A percentile compares a stretch with the other conserved stretches of the same genome.
These are phyloP conservation scores for Diloba caeruleocephala DNA, from an alignment of 2,888 invertebrate genomes.

Conservation along the genomic window DNA sequence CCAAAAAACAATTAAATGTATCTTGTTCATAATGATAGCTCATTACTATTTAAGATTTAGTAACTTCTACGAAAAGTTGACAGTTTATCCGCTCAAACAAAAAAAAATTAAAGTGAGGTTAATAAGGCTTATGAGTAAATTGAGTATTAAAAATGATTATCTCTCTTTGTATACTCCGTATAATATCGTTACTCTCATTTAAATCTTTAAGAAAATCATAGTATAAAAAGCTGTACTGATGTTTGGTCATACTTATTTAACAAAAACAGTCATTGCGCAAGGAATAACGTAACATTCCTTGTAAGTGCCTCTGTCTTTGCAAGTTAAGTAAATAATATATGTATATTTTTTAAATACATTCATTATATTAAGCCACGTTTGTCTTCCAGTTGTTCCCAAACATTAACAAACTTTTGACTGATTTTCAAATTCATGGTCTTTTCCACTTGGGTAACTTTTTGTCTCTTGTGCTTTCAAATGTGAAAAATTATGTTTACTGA, in stretches of 20 bases:
- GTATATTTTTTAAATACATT: constrained; percentile 40
- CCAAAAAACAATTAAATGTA: too few species aligned
- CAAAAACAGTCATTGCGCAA: too few species aligned
- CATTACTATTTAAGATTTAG: too few species aligned
- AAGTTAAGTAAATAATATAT: constrained; percentile 12
- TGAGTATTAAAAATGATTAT: too few species aligned
- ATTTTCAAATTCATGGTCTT: constrained; percentile 41
- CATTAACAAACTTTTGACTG: constrained; percentile 21
- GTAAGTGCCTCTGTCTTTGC: constrained; percentile 13
- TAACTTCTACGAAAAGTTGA: too few species aligned
- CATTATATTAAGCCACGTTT: constrained; percentile 26
- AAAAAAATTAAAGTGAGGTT: too few species aligned
- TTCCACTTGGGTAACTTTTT: constrained; percentile 20
- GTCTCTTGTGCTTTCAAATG: constrained; percentile 22
- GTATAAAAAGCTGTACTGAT: neutral
- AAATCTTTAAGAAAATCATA: too few species aligned
- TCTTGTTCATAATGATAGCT: too few species aligned
- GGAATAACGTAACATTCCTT: constrained; percentile 9
- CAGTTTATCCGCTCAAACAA: too few species aligned
- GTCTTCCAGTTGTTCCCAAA: constrained; percentile 17
- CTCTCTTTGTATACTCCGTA: too few species aligned
- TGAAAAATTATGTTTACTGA: constrained; percentile 19
- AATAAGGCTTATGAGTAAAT: too few species aligned
- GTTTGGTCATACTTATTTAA: constrained; percentile 9
- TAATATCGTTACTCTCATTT: too few species aligned